A percentile compares a stretch with the other conserved stretches of the same genome.
phyloP scores from a whole-genome alignment of 2,797 vertebrate genomes.

The Pteronotus mesoamericanus region DNA sequence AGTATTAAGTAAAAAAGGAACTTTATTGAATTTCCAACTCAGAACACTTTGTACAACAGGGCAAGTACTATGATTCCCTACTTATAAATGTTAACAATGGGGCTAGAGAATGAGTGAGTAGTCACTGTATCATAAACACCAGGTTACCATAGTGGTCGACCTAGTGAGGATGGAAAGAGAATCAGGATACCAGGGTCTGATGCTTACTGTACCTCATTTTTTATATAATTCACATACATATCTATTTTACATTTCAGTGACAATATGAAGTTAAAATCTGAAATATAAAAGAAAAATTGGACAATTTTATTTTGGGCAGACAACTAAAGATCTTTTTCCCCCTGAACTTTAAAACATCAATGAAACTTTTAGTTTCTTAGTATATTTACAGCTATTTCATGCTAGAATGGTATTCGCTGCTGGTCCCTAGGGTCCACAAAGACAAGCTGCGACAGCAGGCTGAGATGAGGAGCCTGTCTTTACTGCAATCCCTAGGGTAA shows the following conservation, averaged over 20 bases:
- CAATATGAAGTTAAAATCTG: background rate
- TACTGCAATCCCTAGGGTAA: background rate
- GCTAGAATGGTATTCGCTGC: background rate
- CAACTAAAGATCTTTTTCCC: background rate
- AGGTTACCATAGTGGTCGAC: background rate
- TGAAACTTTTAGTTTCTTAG: background rate
- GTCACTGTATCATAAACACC: background rate
- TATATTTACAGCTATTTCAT: background rate
- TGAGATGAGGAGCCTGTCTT: background rate
- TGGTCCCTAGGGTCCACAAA: background rate
- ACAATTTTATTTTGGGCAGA: background rate
- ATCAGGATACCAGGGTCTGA: background rate
- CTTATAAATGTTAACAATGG: background rate
- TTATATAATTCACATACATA: background rate
- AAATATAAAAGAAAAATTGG: background rate
- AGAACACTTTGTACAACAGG: background rate
- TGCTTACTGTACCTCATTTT: background rate
- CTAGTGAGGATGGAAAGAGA: background rate
- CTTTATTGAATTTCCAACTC: background rate
- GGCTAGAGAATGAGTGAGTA: background rate
- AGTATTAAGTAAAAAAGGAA: background rate
- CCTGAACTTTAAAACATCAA: background rate
- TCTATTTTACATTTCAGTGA: background rate
- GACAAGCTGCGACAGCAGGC: background rate
- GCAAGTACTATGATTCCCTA: background rate